Percentiles rank a stretch among this genome's conserved stretches.
Evolutionary conservation across 2,888 invertebrate species (phyloP).

Genomic region (Anagyrus pseudococci): DNA sequence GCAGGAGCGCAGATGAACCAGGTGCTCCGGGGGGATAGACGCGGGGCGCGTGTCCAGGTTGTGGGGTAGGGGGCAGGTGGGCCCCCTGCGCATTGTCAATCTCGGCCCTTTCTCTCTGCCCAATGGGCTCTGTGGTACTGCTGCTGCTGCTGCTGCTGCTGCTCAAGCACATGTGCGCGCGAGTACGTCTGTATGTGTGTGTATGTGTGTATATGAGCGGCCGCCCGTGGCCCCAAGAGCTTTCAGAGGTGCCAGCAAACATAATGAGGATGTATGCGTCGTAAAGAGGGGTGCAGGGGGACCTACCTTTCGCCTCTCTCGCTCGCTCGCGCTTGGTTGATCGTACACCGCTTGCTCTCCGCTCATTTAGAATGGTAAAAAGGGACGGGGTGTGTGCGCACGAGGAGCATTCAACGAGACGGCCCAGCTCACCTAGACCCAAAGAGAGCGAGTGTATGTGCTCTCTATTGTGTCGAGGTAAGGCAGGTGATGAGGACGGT

Average conservation of each 20-base stretch:
- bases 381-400: slow-evolving; percentile 22
- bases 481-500: slow-evolving; percentile 62
- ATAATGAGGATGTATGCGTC: slow-evolving; percentile 56
- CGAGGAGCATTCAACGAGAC: slow-evolving; percentile 40
- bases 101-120: slow-evolving; percentile 54
- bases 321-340: background rate
- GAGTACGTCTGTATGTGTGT: slow-evolving; percentile 4
- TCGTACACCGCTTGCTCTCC: background rate
- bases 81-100: slow-evolving; percentile 61
- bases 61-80: slow-evolving; percentile 59
- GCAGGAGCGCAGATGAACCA: slow-evolving; percentile 46
- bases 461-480: slow-evolving; percentile 52
- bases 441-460: slow-evolving; percentile 26
- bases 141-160: background rate
- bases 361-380: slow-evolving; percentile 8
- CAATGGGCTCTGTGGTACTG: slow-evolving; percentile 37
- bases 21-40: slow-evolving; percentile 35
- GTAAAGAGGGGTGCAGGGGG: slow-evolving; percentile 48
- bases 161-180: slow-evolving; percentile 29
- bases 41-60: slow-evolving; percentile 58
- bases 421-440: slow-evolving; percentile 37
- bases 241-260: slow-evolving; percentile 48
- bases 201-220: slow-evolving; percentile 17
- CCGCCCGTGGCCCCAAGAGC: slow-evolving; percentile 14
- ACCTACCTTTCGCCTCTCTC: background rate